Evolutionary conservation across 1,140 invertebrate genomes (phyloP), one percentile per base, ranked within the genome.

Genomic region (Conus betulinus): DNA sequence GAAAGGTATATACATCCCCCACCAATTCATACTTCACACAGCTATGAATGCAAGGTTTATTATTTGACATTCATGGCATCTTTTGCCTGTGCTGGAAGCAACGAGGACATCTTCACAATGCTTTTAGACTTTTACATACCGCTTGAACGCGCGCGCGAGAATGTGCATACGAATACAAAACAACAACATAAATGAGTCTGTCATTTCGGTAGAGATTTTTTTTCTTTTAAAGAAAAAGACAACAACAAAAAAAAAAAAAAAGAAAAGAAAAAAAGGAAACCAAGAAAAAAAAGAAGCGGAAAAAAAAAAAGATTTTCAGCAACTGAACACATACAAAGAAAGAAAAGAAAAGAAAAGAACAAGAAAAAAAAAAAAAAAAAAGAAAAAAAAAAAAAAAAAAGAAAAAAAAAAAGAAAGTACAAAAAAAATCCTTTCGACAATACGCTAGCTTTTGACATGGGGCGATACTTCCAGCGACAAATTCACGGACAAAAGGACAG

Each of bases 401-500:
- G 11, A 78, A 78, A 78, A 51, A 20, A 15, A 81, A 23, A 55
- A 52, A 39, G 39, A 39, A 39, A 39, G 39, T 1, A 39, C 0
- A 3, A 39, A 39, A 39, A 51, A 8, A 27, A 51, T 39, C 23
- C 39, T 10, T 51, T 23, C 7, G 10, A 81, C 79, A 81, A 81
- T 55, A 81, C 27, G 23, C 23, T 81, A 23, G 79, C 79, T 81
- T 81, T 81, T 81, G 20, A 71, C 67, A 81, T 53, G 20, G 23
- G 51, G 51, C 79, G 51, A 81, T 81, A 81, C 79, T 81, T 81
- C 79, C 79, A 81, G 13, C 20, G 51, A 81, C 79, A 81, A 81
- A 53, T 53, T 20, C 39, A 51, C 15, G 51, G 79, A 81, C 39
- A 81, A 84, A 84, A 84, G 6, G 13, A 63, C 20, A 63, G n/a